A percentile compares a stretch with the other conserved stretches of the same genome.
phyloP scores from a whole-genome alignment of 2,888 invertebrate species.

The Dicyrtoma fusca region DNA sequence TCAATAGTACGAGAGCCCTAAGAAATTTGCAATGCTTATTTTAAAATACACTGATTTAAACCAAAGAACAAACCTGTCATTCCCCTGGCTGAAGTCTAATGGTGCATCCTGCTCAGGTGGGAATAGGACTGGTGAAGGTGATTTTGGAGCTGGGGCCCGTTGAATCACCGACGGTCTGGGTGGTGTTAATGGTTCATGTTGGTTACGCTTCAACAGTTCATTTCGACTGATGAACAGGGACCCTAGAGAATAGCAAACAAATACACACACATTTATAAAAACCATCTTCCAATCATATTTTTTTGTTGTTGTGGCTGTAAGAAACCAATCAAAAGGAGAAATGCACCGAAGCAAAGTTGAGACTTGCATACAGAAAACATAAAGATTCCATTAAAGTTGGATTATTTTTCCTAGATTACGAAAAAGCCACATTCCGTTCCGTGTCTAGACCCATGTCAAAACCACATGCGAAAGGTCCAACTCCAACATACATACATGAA shows the following conservation, averaged over 20 bases:
- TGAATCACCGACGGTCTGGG: conserved; percentile 76
- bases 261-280: neutral
- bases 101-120: conserved; percentile 61
- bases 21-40: neutral
- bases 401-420: too few relatives aligned
- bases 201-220: too few relatives aligned
- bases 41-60: neutral
- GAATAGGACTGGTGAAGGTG: conserved; percentile 57
- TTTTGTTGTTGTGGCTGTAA: too few relatives aligned
- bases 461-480: too few relatives aligned
- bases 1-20: neutral
- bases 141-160: conserved; percentile 67
- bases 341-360: neutral
- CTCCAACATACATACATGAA: too few relatives aligned
- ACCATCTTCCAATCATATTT: neutral
- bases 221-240: conserved; percentile 41
- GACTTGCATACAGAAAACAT: neutral
- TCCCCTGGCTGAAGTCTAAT: conserved; percentile 57
- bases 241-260: conserved; percentile 34
- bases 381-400: conserved; percentile 11
- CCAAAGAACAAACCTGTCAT: conserved; percentile 38
- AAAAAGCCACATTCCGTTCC: too few relatives aligned
- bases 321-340: neutral
- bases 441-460: too few relatives aligned
- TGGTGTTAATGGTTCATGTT: conserved; percentile 52